Base-by-base conservation (phyloP, 1,140 invertebrate species). In the Drosophila repleta region DNA sequence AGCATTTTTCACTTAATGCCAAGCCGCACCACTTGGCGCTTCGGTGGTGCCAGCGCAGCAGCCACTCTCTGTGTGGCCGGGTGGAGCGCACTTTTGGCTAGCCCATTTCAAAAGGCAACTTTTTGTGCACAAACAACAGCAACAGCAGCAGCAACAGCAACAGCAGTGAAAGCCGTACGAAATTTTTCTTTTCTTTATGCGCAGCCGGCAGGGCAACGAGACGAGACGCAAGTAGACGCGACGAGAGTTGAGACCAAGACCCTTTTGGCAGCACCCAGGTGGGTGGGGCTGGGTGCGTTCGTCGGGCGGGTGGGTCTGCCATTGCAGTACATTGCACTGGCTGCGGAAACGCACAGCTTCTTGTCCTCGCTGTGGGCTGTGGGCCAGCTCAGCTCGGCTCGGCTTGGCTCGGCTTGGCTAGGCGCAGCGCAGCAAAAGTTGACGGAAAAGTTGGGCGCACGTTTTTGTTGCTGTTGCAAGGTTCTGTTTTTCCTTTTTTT, bases 171-270 rank as follows among this genome's bases (percentile, higher is more conserved):
- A 87, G 65, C 82, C 69, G 71, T 58, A 88, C 84, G 79, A 88
- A 88, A 87, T 82, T 87, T 85, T 85, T 87, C 74, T 85, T 85
- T 85, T 85, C 82, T 85, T 85, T 87, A 72, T 87, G 77, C 77
- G 63, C 78, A 82, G 73, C 74, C 69, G 81, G 64, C 63, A 63
- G 46, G 53, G 64, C 55, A 53, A 29, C 17, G 53, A 39, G 64
- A 52, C 48, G 66, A 15, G 43, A 48, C 15, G 41, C 7, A 11
- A 35, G 32, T 6, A 35, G 51, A 56, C 26, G 49, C 55, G 60
- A 45, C 45, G 55, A 48, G 64, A 65, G 62, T 37, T 65, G 63
- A 57, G 63, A 57, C 43, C 62, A 56, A 65, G 68, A 85, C 81
- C 82, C 82, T 85, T 82, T 74, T 69, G 65, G 71, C 71, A 62